Base-by-base conservation (phyloP, 2,888 invertebrate genomes). In the Tuberolachnus salignus region DNA sequence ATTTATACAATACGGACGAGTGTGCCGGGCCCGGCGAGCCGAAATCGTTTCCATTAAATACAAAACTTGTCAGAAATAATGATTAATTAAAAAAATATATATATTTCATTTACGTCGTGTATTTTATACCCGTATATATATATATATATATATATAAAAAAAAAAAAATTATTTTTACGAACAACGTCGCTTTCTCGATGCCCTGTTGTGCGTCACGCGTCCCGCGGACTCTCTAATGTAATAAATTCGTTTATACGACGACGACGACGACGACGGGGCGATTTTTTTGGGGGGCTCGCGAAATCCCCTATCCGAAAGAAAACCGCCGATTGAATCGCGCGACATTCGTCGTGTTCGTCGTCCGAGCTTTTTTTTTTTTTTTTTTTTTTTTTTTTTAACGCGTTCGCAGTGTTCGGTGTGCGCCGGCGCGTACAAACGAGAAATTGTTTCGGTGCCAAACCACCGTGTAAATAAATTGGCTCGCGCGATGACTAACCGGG, bases 401-500 rank as follows among this genome's bases (percentile, higher is more conserved):
- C 46, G 61, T 49, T 72, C 49, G 19, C 61, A 61, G 1, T 23
- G 26, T 19, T 3, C 51, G 6, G 51, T 53, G 6, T 34, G 34
- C 6, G 34, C 6, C 6, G 34, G 34, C 34, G 23, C 21, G 44
- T n/a, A 70, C n/a, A 23, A 70, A 57, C 23, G 44, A 46, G 44
- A 55, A 44, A 44, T 57, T 44, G 70, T 57, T 70, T 70, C 21
- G 16, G 44, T 70, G 70, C 70, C 70, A 70, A 44, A 49, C 49
- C 26, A 34, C 14, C 71, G 26, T 72, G 72, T 49, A 49, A 72
- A 72, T 72, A 61, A 59, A 72, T 72, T 61, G 72, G 72, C 72
- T 72, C 10, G 63, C 19, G 46, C 13, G 61, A 72, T 72, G 72
- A 72, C 72, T 72, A 72, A 72, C 49, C 61, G n/a, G 49, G 57